A percentile compares a stretch with the other conserved stretches of the same genome.
Evolutionary conservation across 2,888 invertebrate species (phyloP).

Genomic region (Cataglyphis albicans): DNA sequence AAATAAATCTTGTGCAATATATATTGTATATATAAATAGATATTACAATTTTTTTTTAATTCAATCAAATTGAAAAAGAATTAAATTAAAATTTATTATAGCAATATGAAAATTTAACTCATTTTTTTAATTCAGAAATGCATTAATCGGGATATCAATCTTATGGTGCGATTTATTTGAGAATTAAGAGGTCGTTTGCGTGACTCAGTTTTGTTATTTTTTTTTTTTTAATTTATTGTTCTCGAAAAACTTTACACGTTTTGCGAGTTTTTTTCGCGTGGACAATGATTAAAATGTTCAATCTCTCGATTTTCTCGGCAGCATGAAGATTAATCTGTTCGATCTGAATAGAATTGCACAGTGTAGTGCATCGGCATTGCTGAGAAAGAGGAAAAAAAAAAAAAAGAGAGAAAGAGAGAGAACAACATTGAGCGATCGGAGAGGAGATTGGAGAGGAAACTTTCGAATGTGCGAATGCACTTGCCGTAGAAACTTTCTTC

Average conservation of each 20-base stretch:
- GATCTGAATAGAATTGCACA: slow-evolving; percentile 76
- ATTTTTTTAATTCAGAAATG: neutral
- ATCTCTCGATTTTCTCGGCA: neutral
- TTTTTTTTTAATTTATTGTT: neutral
- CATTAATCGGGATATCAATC: neutral
- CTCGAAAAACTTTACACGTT: neutral
- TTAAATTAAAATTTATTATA: neutral
- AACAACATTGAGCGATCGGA: slow-evolving; percentile 23
- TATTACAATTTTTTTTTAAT: neutral
- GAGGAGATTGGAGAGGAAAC: slow-evolving; percentile 69
- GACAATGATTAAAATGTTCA: neutral
- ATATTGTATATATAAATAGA: too few relatives aligned
- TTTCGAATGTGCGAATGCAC: slow-evolving; percentile 83
- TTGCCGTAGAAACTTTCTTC: slow-evolving; percentile 84
- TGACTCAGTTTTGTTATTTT: neutral
- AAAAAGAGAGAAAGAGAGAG: neutral
- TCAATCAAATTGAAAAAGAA: neutral
- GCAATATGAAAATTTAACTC: neutral
- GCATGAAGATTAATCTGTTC: slow-evolving; percentile 13
- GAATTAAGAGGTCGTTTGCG: neutral
- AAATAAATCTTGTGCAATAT: neutral
- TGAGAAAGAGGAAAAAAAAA: neutral
- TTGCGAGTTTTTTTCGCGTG: neutral
- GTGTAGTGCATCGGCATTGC: slow-evolving; percentile 17
- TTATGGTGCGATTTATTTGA: neutral